Conservation (phyloP, 1,140 invertebrate species). For the Conus ventricosus region DNA sequence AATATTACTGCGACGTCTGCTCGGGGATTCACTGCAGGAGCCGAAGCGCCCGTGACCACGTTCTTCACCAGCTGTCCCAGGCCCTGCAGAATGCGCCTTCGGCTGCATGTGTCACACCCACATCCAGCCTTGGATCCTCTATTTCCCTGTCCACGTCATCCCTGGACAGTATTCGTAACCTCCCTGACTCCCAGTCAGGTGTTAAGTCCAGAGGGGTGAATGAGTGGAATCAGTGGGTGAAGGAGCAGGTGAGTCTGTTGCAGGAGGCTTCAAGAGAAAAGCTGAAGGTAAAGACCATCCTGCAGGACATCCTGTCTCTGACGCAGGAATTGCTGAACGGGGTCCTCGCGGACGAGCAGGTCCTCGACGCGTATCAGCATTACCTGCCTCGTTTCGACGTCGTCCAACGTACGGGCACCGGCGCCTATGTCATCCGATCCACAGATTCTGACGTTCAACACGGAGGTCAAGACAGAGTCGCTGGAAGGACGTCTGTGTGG, state of each 20-base stretch:
- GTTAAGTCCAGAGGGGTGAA: neutral
- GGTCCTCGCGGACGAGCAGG: neutral
- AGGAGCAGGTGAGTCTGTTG: neutral
- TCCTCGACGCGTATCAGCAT: neutral
- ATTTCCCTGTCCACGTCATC: neutral
- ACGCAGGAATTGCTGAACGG: neutral
- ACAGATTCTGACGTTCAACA: neutral
- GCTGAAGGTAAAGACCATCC: neutral
- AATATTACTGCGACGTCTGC: neutral
- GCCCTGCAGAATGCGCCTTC: neutral
- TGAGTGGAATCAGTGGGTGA: neutral
- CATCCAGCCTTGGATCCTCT: neutral
- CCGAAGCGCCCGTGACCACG: neutral
- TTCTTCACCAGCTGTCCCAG: neutral
- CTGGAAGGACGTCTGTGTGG: neutral
- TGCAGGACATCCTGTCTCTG: neutral
- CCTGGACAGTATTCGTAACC: no score
- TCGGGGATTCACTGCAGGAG: neutral
- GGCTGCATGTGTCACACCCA: neutral
- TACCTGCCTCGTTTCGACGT: neutral
- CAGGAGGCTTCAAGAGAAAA: neutral
- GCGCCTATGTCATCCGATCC: neutral
- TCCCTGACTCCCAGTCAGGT: no score
- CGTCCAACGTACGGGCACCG: neutral
- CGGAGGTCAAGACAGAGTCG: neutral